These are phyloP conservation scores for Porites australiensis DNA, from an alignment of 64 coral and sea anemone genomes.

Conservation along the genomic window DNA sequence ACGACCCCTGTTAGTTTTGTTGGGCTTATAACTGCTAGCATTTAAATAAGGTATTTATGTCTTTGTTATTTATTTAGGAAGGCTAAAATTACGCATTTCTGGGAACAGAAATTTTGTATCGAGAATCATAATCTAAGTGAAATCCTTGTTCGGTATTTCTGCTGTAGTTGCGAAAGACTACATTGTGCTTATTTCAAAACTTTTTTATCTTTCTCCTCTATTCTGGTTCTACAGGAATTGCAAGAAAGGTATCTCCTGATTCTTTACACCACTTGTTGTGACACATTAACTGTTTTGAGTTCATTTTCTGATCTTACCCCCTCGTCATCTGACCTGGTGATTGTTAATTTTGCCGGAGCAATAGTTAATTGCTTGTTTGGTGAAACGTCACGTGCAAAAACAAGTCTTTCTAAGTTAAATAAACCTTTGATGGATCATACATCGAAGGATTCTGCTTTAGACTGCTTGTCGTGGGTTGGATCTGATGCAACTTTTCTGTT, in stretches of 20 bases:
- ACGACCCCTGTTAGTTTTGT: too few species aligned
- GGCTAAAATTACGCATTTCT: too few species aligned
- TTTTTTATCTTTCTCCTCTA: constrained; percentile 16
- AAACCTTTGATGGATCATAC: too few species aligned
- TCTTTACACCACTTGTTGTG: constrained; percentile 2
- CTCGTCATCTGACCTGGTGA: constrained; percentile 22
- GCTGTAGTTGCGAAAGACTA: not conserved
- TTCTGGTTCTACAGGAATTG: constrained; percentile 29
- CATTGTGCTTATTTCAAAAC: not conserved
- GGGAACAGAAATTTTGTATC: too few species aligned
- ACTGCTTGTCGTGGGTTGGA: too few species aligned
- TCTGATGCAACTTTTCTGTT: too few species aligned
- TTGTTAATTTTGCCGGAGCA: not conserved
- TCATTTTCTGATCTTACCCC: constrained; percentile 3
- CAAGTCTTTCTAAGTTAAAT: too few species aligned
- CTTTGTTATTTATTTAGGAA: too few species aligned
- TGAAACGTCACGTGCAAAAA: constrained; percentile 29
- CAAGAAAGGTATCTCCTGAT: constrained; percentile 35
- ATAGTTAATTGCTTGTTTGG: constrained; percentile 63
- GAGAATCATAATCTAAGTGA: not conserved
- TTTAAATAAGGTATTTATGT: too few species aligned
- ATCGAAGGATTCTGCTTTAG: too few species aligned
- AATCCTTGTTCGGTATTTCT: constrained; percentile 21
- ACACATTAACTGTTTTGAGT: constrained; percentile 2
- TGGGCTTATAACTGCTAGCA: too few species aligned